Percentiles rank a stretch among this genome's conserved stretches.
Conservation (phyloP, 2,888 invertebrate species). For the Brachypterus glaber region DNA sequence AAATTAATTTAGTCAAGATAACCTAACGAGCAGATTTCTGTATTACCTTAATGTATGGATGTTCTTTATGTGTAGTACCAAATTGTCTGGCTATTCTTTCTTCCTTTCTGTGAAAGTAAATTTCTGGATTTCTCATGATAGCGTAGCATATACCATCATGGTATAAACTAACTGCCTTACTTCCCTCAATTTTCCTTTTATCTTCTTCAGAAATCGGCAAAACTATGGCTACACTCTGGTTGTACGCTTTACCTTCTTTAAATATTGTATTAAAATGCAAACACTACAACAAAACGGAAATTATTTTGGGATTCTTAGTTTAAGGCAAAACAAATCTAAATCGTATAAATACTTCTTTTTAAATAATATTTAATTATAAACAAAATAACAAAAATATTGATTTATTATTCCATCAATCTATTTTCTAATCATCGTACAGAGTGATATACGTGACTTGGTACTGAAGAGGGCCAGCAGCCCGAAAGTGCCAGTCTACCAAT, state of each 20-base stretch:
- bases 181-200: slow-evolving; percentile 60
- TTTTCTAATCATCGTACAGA: too few species aligned
- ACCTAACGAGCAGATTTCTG: too few species aligned
- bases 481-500: too few species aligned
- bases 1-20: slow-evolving; percentile 3
- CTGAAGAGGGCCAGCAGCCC: too few species aligned
- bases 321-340: background rate
- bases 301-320: background rate
- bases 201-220: slow-evolving; percentile 62
- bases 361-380: too few species aligned
- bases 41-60: slow-evolving; percentile 73
- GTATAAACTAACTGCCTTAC: slow-evolving; percentile 53
- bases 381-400: too few species aligned
- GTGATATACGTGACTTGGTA: too few species aligned
- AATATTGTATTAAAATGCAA: slow-evolving; percentile 83
- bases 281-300: slow-evolving; percentile 42
- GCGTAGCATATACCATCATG: slow-evolving; percentile 60
- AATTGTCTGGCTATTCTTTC: slow-evolving; percentile 85
- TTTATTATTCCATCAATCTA: too few species aligned
- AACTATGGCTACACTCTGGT: slow-evolving; percentile 91
- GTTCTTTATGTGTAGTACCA: slow-evolving; percentile 71
- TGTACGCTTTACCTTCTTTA: slow-evolving; percentile 61
- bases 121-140: slow-evolving; percentile 72
- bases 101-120: slow-evolving; percentile 87
- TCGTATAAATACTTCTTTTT: too few species aligned